Conservation (phyloP, 2,113 vertebrate genomes). For the Odocoileus virginianus region DNA sequence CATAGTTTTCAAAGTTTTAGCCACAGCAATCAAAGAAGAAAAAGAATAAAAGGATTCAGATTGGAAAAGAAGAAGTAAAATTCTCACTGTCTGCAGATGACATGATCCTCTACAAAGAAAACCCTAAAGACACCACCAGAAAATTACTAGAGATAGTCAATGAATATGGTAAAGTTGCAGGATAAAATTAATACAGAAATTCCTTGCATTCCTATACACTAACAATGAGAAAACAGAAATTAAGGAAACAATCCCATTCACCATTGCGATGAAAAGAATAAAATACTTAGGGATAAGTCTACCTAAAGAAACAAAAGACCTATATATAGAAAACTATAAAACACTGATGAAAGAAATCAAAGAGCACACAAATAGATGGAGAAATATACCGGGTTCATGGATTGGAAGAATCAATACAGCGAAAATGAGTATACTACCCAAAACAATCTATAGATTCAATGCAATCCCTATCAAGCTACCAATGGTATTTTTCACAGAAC, state of each 20-base stretch:
- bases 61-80: background rate
- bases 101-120: background rate
- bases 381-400: background rate
- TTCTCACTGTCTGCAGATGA: background rate
- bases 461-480: background rate
- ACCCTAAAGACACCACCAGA: background rate
- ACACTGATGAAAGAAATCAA: background rate
- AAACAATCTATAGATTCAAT: background rate
- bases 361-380: background rate
- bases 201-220: background rate
- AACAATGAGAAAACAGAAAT: background rate
- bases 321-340: background rate
- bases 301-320: background rate
- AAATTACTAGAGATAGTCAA: background rate
- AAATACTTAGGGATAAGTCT: background rate
- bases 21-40: background rate
- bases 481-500: background rate
- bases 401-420: background rate
- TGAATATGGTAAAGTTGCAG: background rate
- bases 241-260: background rate
- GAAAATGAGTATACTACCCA: background rate
- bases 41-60: background rate
- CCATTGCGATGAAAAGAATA: background rate
- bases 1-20: background rate
- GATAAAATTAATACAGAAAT: background rate